phyloP scores from a whole-genome alignment of 92 coral and sea anemone genomes.

The Desmophyllum pertusum region DNA sequence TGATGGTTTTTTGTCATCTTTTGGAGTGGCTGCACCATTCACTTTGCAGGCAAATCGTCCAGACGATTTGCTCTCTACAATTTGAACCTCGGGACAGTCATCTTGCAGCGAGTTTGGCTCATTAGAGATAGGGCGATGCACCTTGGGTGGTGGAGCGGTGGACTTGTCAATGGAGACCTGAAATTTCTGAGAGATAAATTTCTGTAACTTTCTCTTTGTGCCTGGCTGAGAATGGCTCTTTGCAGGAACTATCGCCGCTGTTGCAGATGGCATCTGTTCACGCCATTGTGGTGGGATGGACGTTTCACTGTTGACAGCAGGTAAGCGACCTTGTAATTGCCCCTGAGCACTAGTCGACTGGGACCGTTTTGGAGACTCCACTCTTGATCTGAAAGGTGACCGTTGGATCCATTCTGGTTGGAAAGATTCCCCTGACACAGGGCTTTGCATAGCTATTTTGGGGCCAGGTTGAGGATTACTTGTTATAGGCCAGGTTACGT shows the following conservation, averaged over 20 bases:
- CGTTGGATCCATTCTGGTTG: conserved; percentile 10
- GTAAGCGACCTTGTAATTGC: not conserved
- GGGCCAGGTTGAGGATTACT: not conserved
- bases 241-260: not conserved
- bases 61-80: conserved; percentile 1
- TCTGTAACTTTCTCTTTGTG: conserved; percentile 8
- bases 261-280: not conserved
- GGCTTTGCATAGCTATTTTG: not conserved
- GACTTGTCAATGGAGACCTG: conserved; percentile 1
- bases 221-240: not conserved
- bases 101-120: not conserved
- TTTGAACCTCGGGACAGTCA: conserved; percentile 6
- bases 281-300: not conserved
- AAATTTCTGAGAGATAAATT: not conserved
- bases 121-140: not conserved
- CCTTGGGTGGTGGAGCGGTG: not conserved
- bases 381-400: not conserved
- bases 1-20: not conserved
- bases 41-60: not conserved
- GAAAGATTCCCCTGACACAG: not conserved
- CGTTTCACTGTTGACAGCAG: not conserved
- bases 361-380: not conserved
- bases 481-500: not conserved
- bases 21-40: not conserved
- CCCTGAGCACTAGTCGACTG: conserved; percentile 1